These are phyloP conservation scores for Polylopha cassiicola DNA, from an alignment of 2,888 invertebrate species.

Conservation along the genomic window DNA sequence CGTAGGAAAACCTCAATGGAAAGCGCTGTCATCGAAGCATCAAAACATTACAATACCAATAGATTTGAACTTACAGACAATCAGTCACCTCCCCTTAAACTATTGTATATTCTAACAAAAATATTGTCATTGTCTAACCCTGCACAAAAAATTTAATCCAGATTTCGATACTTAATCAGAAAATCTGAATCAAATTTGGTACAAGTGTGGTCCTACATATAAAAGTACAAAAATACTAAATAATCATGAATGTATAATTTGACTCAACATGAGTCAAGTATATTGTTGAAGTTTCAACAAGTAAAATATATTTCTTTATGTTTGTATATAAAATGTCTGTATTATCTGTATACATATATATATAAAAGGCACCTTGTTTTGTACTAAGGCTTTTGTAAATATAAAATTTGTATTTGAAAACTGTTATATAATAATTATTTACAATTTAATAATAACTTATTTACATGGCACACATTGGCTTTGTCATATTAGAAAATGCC, in stretches of 20 bases:
- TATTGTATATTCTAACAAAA: no score
- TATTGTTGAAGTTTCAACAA: constrained; percentile 57
- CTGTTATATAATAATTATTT: constrained; percentile 32
- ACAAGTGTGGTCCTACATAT: no score
- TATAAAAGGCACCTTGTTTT: constrained; percentile 50
- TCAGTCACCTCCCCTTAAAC: constrained; percentile 6
- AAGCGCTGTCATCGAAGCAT: no score
- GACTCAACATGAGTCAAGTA: constrained; percentile 67
- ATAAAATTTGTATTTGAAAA: constrained; percentile 26
- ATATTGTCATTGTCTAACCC: no score
- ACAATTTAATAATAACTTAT: constrained; percentile 42
- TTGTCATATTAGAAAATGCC: constrained; percentile 35
- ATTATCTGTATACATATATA: constrained; percentile 28
- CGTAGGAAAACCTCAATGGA: no score
- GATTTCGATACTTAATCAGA: no score
- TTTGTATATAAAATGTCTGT: constrained; percentile 26
- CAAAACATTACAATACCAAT: not conserved
- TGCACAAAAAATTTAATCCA: no score
- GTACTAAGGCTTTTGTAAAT: constrained; percentile 43
- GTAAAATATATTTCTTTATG: constrained; percentile 31
- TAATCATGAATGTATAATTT: constrained; percentile 26
- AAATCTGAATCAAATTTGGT: no score
- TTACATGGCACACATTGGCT: constrained; percentile 69
- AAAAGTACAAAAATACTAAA: constrained; percentile 32
- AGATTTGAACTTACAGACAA: not conserved